Evolutionary conservation across 2,888 invertebrate species (phyloP).

Genomic region (Tryphoninae sp.): DNA sequence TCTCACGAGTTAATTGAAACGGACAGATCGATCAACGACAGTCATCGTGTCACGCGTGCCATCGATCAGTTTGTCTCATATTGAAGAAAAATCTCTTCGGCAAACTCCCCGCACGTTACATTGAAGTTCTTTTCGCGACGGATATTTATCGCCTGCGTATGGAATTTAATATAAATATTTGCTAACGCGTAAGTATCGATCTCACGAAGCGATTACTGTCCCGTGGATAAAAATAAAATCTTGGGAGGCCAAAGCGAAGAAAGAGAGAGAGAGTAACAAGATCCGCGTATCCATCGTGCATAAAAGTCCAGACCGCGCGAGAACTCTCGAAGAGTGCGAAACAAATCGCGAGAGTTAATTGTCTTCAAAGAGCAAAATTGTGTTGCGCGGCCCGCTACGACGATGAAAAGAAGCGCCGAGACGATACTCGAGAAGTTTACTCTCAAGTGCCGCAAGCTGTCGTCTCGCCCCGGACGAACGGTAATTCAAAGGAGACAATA

Average conservation of each 20-base stretch:
- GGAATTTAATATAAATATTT: conserved; percentile 4
- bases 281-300: no score
- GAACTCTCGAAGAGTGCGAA: not conserved
- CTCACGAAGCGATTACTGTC: not conserved
- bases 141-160: not conserved
- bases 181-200: not conserved
- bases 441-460: conserved; percentile 51
- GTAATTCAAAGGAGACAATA: conserved; percentile 36
- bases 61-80: conserved; percentile 3
- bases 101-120: not conserved
- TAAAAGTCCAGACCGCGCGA: no score
- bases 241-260: not conserved
- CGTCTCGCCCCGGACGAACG: conserved; percentile 25
- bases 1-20: not conserved
- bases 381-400: not conserved
- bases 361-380: conserved; percentile 36
- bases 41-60: not conserved
- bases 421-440: conserved; percentile 50
- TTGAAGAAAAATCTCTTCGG: not conserved
- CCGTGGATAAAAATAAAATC: not conserved
- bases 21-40: not conserved
- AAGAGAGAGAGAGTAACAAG: not conserved
- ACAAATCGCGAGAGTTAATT: conserved; percentile 39
- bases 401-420: conserved; percentile 60
- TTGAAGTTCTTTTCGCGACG: not conserved